These are phyloP conservation scores for Anolis carolinensis DNA, from an alignment of 2,113 vertebrate genomes.

Conservation along the genomic window DNA sequence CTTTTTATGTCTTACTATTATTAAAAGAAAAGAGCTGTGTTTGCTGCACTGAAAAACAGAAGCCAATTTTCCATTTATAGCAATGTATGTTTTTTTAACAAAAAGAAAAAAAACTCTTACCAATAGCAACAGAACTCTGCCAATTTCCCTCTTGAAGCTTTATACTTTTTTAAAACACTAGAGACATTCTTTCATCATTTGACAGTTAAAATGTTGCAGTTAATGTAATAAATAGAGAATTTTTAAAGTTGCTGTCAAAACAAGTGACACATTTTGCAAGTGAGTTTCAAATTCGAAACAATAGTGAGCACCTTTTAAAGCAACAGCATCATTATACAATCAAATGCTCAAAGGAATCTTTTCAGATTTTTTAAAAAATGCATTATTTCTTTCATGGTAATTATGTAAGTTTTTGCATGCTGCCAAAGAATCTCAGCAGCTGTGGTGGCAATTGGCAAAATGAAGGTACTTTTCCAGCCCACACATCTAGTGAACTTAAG, in stretches of 20 bases:
- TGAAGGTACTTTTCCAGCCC: conserved; percentile 56
- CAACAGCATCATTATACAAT: conserved; percentile 84
- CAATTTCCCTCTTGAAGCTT: conserved; percentile 76
- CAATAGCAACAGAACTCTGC: conserved; percentile 80
- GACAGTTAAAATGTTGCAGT: conserved; percentile 85
- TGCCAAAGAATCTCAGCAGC: conserved; percentile 32
- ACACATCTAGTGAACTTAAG: conserved; percentile 38
- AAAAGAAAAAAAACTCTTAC: not conserved
- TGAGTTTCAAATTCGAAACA: conserved; percentile 80
- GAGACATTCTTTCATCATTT: conserved; percentile 83
- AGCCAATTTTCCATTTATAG: conserved; percentile 76
- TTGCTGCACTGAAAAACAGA: conserved; percentile 71
- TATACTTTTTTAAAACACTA: conserved; percentile 80
- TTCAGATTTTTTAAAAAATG: conserved; percentile 77
- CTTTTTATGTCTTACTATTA: conserved; percentile 72
- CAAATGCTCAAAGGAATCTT: conserved; percentile 83
- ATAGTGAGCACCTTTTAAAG: conserved; percentile 84
- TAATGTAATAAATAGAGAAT: conserved; percentile 86
- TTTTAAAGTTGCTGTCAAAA: conserved; percentile 84
- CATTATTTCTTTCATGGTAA: conserved; percentile 35
- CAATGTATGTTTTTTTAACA: conserved; percentile 63
- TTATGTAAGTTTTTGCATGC: conserved; percentile 25
- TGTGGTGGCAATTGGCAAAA: conserved; percentile 71
- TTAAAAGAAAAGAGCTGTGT: conserved; percentile 62
- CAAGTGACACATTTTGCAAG: conserved; percentile 81